Percentiles rank a stretch among this genome's conserved stretches.
Conservation (phyloP, 2,113 vertebrate species). For the Gulo gulo region DNA sequence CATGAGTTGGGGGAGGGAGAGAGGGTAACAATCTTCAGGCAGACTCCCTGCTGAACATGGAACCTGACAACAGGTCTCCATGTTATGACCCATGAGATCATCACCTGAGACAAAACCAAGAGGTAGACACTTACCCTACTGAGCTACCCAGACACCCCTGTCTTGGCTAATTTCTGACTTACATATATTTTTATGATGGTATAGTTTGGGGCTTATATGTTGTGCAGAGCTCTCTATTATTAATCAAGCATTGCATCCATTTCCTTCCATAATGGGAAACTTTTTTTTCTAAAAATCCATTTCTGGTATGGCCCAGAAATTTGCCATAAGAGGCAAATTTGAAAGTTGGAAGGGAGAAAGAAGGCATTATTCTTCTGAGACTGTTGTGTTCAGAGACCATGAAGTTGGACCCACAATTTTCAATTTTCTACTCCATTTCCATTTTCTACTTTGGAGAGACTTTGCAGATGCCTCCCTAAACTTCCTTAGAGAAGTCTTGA, state of each 20-base stretch:
- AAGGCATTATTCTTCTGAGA: background rate
- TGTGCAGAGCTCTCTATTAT: background rate
- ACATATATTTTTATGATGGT: background rate
- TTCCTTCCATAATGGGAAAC: background rate
- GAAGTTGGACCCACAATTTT: background rate
- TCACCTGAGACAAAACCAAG: background rate
- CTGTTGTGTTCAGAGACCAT: background rate
- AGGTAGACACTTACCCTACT: background rate
- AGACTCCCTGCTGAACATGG: background rate
- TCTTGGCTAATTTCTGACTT: background rate
- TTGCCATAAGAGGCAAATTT: background rate
- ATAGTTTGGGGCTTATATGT: background rate
- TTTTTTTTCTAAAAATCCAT: background rate
- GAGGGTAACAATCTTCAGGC: background rate
- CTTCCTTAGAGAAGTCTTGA: background rate
- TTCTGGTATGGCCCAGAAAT: background rate
- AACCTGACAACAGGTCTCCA: background rate
- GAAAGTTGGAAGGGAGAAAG: background rate
- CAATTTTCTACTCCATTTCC: background rate
- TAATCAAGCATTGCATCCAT: background rate
- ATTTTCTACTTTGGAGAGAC: background rate
- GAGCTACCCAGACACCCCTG: background rate
- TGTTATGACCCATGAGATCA: background rate
- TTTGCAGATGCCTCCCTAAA: background rate
- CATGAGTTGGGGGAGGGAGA: background rate